Conservation (phyloP, 2,888 invertebrate genomes). For the Amphipoea oculea region DNA sequence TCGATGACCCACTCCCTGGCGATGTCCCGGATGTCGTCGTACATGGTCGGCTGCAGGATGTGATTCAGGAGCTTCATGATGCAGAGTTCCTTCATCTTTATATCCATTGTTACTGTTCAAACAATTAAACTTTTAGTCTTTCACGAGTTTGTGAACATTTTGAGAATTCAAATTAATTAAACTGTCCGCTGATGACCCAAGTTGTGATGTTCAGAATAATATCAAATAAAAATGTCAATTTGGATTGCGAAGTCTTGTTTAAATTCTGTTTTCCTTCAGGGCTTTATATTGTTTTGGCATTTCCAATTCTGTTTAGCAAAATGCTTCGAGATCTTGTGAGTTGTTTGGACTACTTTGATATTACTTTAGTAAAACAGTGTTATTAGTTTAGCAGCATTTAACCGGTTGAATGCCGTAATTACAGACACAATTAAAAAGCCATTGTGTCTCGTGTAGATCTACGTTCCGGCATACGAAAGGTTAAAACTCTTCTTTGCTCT, state of each 20-base stretch:
- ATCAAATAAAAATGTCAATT: conserved; percentile 38
- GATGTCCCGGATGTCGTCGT: conserved; percentile 90
- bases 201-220: conserved; percentile 29
- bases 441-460: too few species aligned
- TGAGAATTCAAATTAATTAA: conserved; percentile 13
- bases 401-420: too few species aligned
- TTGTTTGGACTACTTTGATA: conserved; percentile 32
- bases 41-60: conserved; percentile 91
- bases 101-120: conserved; percentile 86
- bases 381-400: not conserved
- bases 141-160: conserved; percentile 9
- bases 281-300: conserved; percentile 34
- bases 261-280: conserved; percentile 25
- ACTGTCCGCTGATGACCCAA: not conserved
- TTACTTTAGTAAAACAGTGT: not conserved
- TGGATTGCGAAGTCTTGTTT: conserved; percentile 18
- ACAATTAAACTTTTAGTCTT: conserved; percentile 4
- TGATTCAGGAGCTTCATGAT: conserved; percentile 91
- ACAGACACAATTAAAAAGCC: too few species aligned
- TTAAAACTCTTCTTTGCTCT: not conserved
- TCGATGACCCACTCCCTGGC: conserved; percentile 91
- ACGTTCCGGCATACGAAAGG: too few species aligned
- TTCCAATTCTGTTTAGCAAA: conserved; percentile 12
- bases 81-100: conserved; percentile 90
- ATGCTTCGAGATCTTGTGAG: not conserved